Conservation (phyloP, 2,888 invertebrate species). For the Melitaea athalia region DNA sequence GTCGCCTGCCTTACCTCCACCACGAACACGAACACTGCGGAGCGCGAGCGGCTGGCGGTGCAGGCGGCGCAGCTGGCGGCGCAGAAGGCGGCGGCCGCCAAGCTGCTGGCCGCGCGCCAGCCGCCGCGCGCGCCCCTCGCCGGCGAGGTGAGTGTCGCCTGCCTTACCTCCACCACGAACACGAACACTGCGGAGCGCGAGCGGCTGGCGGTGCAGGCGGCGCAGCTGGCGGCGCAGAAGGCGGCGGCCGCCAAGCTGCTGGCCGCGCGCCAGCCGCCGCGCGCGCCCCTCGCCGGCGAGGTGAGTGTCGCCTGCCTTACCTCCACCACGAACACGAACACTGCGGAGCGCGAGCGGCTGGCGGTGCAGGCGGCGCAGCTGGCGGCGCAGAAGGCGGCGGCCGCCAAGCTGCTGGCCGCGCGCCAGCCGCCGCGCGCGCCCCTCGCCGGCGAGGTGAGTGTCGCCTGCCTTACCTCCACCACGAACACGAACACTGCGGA, state of each 20-base stretch:
- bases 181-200: conserved; percentile 78
- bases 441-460: conserved; percentile 49
- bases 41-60: conserved; percentile 69
- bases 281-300: conserved; percentile 53
- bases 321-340: conserved; percentile 79
- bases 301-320: conserved; percentile 61
- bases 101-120: conserved; percentile 60
- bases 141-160: conserved; percentile 54
- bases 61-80: conserved; percentile 76
- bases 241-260: conserved; percentile 72
- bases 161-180: conserved; percentile 78
- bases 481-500: conserved; percentile 77
- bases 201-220: conserved; percentile 68
- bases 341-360: conserved; percentile 71
- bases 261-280: conserved; percentile 57
- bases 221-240: conserved; percentile 76
- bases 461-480: too few species aligned
- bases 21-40: conserved; percentile 79
- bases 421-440: conserved; percentile 55
- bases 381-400: conserved; percentile 76
- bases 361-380: conserved; percentile 74
- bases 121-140: conserved; percentile 55
- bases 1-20: conserved; percentile 77
- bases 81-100: conserved; percentile 75
- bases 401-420: conserved; percentile 67